Percentiles rank a stretch among this genome's conserved stretches.
phyloP scores from a whole-genome alignment of 2,797 vertebrate species.

The Molossus molossus region DNA sequence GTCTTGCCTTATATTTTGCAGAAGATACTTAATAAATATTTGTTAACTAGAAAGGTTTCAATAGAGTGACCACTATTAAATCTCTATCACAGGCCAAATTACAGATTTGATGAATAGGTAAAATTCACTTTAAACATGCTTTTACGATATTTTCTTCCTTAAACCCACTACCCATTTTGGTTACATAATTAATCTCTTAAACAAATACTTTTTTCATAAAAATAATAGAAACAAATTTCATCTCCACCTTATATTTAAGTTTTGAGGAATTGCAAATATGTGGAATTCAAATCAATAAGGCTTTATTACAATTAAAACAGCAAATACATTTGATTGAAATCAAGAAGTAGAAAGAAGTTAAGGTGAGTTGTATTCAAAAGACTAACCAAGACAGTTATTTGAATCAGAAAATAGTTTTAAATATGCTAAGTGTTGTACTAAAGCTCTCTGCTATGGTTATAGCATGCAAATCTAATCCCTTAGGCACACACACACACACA shows the following conservation, averaged over 20 bases:
- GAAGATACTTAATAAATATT: not conserved
- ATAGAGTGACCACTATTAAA: not conserved
- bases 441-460: not conserved
- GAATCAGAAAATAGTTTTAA: not conserved
- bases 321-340: not conserved
- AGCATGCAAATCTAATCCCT: not conserved
- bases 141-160: not conserved
- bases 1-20: not conserved
- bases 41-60: not conserved
- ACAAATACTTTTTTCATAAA: not conserved
- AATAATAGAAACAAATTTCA: not conserved
- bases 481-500: slow-evolving; percentile 7
- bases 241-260: not conserved
- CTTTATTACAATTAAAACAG: not conserved
- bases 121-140: not conserved
- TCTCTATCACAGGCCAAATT: not conserved
- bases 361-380: not conserved
- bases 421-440: not conserved
- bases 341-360: not conserved
- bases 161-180: not conserved
- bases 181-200: not conserved
- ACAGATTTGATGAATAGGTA: not conserved
- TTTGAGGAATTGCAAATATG: not conserved
- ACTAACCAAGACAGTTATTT: not conserved
- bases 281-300: not conserved